Evolutionary conservation across 2,113 vertebrate genomes (phyloP), one percentile per base, ranked within the genome.

Genomic region (Mola mola): DNA sequence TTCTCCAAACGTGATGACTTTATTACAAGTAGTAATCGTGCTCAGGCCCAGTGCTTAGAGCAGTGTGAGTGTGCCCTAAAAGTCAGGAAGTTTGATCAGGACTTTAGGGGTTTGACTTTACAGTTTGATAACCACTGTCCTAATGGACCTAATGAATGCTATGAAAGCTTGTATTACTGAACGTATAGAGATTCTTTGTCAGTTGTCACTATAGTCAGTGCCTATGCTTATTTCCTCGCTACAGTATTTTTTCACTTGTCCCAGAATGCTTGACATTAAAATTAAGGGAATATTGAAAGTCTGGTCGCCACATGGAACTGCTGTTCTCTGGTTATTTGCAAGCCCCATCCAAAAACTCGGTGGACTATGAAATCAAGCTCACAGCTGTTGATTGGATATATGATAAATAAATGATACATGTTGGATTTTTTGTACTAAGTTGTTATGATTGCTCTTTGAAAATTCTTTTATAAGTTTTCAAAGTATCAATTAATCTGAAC

Each of bases 281-380:
- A 37, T 38, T 0, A 1, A 52, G 22, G 44, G 42, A 53, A 43
- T 12, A 25, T 16, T 16, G 17, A 29, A 20, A 58, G 37, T 47
- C 16, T 8, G 38, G 61, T 60, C 2, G 15, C 59, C 59, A 42
- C 44, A 47, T 59, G 47, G 52, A 65, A 19, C 51, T 36, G 10
- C 65, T 58, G 64, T 26, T 71, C 33, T 34, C 3, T 15, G 10
- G 33, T 34, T 34, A 10, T 56, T 69, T 28, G 56, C 3, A 7
- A 40, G 37, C n/a, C n/a, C n/a, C n/a, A n/a, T n/a, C n/a, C n/a
- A n/a, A n/a, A n/a, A n/a, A n/a, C n/a, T n/a, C n/a, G n/a, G n/a
- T n/a, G n/a, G n/a, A n/a, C n/a, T n/a, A 74, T 44, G 62, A 75
- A 65, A 56, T 65, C 33, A 31, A 44, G 37, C 69, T 53, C 49